phyloP scores from a whole-genome alignment of 2,113 vertebrate species.

The Lagopus muta region DNA sequence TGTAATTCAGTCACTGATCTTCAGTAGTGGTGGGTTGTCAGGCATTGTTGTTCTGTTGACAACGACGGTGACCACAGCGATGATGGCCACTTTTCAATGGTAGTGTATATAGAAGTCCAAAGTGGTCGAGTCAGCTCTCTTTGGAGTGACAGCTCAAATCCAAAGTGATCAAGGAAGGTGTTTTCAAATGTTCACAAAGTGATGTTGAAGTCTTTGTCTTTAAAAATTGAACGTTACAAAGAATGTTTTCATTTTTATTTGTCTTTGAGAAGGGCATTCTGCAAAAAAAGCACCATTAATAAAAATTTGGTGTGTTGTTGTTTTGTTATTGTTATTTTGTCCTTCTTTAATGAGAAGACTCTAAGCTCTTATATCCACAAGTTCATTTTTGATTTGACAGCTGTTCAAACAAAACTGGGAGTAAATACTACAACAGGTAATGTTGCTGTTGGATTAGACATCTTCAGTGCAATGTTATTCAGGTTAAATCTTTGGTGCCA shows the following conservation, averaged over 20 bases:
- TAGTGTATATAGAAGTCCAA: too few relatives aligned
- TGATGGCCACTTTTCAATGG: too few relatives aligned
- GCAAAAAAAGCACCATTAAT: not conserved
- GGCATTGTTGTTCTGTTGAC: too few relatives aligned
- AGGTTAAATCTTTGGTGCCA: not conserved
- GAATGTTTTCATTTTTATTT: not conserved
- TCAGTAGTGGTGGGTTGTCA: too few relatives aligned
- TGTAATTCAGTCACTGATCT: too few relatives aligned
- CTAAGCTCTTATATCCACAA: conserved; percentile 28
- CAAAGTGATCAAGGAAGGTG: too few relatives aligned
- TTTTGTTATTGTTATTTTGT: not conserved
- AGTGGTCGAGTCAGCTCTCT: too few relatives aligned
- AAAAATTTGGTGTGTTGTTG: not conserved
- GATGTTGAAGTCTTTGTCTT: not conserved
- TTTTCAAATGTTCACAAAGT: too few relatives aligned
- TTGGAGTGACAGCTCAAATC: too few relatives aligned
- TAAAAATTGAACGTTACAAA: not conserved
- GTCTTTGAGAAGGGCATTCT: not conserved
- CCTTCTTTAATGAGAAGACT: not conserved
- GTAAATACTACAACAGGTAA: not conserved
- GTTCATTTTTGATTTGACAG: conserved; percentile 49
- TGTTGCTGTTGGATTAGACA: not conserved
- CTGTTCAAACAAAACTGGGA: conserved; percentile 54
- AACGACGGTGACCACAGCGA: too few relatives aligned
- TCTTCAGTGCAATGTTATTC: not conserved